Conservation (phyloP, 2,888 invertebrate species). For the Altica lythri region DNA sequence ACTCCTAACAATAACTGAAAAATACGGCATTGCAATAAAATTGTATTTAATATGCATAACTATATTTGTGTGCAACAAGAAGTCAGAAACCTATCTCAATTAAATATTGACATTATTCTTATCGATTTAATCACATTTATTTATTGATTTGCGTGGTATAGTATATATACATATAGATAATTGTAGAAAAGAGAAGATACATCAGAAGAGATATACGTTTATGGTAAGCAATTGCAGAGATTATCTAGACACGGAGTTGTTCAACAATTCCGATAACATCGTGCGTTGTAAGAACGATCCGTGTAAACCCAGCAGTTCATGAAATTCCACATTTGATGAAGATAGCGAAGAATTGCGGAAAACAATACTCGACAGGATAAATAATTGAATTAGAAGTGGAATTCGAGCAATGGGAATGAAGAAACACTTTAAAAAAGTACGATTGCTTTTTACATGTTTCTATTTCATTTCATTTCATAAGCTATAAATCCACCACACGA, state of each 20-base stretch:
- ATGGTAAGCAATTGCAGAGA: conserved; percentile 35
- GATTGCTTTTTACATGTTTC: no score
- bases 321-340: conserved; percentile 22
- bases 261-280: conserved; percentile 34
- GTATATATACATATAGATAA: conserved; percentile 22
- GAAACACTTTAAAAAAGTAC: no score
- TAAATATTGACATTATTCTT: neutral
- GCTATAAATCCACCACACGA: no score
- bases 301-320: conserved; percentile 26
- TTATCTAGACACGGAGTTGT: conserved; percentile 35
- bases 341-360: conserved; percentile 21
- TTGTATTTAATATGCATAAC: no score
- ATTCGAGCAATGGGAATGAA: no score
- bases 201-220: conserved; percentile 36
- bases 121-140: conserved; percentile 11
- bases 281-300: conserved; percentile 25
- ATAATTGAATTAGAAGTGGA: no score
- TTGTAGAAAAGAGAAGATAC: conserved; percentile 31
- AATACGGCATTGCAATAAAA: no score
- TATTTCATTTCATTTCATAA: no score
- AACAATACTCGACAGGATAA: conserved; percentile 10
- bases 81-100: no score
- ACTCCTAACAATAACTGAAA: no score
- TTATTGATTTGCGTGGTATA: conserved; percentile 24
- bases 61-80: no score